Evolutionary conservation across 2,113 vertebrate species (phyloP).

Genomic region (Menura novaehollandiae): DNA sequence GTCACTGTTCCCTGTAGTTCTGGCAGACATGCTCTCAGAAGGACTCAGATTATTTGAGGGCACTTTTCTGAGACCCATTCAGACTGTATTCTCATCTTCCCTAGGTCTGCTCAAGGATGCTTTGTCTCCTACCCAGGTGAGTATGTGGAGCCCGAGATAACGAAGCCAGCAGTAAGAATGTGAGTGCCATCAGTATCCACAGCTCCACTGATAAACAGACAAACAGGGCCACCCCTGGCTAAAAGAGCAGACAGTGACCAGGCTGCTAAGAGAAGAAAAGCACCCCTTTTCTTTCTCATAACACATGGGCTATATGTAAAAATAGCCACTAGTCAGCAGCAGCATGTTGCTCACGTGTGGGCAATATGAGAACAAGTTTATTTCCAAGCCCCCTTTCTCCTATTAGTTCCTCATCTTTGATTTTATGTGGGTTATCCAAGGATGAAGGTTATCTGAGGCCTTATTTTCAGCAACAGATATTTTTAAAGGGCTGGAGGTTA

Average conservation of each 20-base stretch:
- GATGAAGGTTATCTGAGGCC: slow-evolving; percentile 59
- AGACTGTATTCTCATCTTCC: not conserved
- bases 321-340: not conserved
- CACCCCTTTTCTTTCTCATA: not conserved
- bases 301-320: not conserved
- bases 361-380: slow-evolving; percentile 6
- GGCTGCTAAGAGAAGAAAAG: not conserved
- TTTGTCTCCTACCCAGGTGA: not conserved
- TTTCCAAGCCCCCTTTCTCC: not conserved
- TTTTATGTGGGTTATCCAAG: slow-evolving; percentile 41
- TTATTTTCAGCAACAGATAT: slow-evolving; percentile 57
- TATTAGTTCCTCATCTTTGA: not conserved
- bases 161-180: not conserved
- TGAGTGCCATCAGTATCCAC: not conserved
- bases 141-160: not conserved
- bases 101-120: not conserved
- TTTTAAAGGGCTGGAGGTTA: slow-evolving; percentile 57
- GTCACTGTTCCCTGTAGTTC: not conserved
- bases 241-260: not conserved
- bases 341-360: not conserved
- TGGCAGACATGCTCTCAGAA: not conserved
- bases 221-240: not conserved
- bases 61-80: not conserved
- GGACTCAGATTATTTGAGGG: not conserved
- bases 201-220: not conserved